Conservation (phyloP, 2,888 invertebrate species). For the Hedya salicella region DNA sequence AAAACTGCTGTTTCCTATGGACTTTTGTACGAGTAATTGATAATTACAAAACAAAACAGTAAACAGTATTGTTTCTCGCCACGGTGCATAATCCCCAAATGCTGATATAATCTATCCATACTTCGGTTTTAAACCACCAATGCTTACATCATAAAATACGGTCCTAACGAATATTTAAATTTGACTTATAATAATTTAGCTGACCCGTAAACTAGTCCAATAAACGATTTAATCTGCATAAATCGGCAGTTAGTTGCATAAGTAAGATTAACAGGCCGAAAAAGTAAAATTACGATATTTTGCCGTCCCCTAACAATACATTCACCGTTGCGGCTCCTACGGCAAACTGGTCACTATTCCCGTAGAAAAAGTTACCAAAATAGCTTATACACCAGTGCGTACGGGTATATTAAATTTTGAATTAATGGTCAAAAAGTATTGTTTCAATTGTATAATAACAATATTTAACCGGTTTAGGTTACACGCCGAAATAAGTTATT, state of each 20-base stretch:
- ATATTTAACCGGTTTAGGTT: neutral
- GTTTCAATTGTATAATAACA: neutral
- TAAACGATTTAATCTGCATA: conserved; percentile 32
- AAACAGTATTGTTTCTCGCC: no score
- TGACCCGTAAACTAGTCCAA: conserved; percentile 27
- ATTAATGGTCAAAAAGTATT: neutral
- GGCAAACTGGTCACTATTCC: neutral
- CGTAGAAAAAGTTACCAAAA: neutral
- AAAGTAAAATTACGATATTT: conserved; percentile 11
- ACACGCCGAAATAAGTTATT: no score
- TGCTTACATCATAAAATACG: conserved; percentile 7
- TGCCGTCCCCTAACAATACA: neutral
- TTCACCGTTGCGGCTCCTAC: neutral
- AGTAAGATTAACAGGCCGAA: conserved; percentile 29
- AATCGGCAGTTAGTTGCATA: conserved; percentile 29
- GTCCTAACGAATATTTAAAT: conserved; percentile 12
- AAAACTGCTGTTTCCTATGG: no score
- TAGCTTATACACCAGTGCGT: neutral
- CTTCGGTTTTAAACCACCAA: neutral
- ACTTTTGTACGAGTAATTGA: no score
- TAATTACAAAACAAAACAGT: no score
- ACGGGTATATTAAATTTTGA: neutral
- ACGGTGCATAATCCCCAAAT: no score
- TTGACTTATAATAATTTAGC: conserved; percentile 16
- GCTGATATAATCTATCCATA: no score